Evolutionary conservation across 2,797 vertebrate species (phyloP).

Genomic region (Atherinosoma microstoma): DNA sequence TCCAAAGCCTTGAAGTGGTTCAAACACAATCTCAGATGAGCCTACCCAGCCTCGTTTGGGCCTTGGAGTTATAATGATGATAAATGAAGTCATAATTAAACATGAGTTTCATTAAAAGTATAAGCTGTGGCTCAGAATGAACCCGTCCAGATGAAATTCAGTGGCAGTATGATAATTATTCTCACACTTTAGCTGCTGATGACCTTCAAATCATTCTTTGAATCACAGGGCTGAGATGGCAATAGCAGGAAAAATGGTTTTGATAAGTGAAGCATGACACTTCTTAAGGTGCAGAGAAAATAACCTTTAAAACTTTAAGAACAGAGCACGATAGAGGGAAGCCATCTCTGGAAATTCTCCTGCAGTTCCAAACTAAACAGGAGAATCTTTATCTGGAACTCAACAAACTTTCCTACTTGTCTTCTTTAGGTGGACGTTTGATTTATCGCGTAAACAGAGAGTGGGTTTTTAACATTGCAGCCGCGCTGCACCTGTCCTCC

Average conservation of each 20-base stretch:
- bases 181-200: not conserved
- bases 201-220: not conserved
- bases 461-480: slow-evolving; percentile 2
- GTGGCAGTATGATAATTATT: not conserved
- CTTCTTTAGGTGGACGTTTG: not conserved
- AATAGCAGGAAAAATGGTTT: not conserved
- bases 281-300: not conserved
- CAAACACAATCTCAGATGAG: not conserved
- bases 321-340: not conserved
- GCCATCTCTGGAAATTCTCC: not conserved
- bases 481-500: slow-evolving; percentile 10
- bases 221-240: not conserved
- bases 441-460: not conserved
- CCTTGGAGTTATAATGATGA: slow-evolving; percentile 29
- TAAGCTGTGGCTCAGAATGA: slow-evolving; percentile 14
- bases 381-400: not conserved
- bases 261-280: not conserved
- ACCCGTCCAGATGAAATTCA: slow-evolving; percentile 18
- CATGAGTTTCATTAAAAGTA: slow-evolving; percentile 46
- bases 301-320: not conserved
- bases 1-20: too few species aligned
- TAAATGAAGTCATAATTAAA: slow-evolving; percentile 54
- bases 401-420: not conserved
- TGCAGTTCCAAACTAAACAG: not conserved
- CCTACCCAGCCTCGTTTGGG: not conserved